phyloP scores from a whole-genome alignment of 1,140 invertebrate genomes.

The Druon quercuslanigerum region DNA sequence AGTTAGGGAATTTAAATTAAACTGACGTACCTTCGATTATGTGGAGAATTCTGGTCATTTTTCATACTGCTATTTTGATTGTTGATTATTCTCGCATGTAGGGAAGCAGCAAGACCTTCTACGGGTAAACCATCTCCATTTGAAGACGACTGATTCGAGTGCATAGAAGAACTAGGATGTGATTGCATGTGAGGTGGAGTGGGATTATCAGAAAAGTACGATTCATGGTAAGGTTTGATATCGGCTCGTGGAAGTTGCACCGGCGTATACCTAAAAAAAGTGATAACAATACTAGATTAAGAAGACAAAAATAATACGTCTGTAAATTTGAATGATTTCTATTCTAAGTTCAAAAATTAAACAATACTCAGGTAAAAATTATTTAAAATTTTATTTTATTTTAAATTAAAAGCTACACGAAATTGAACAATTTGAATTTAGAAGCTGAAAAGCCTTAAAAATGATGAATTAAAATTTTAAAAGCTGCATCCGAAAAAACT shows the following conservation, averaged over 20 bases:
- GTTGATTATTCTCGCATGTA: slow-evolving; percentile 86
- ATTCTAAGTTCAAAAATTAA: too few species aligned
- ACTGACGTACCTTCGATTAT: slow-evolving; percentile 60
- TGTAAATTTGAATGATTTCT: too few species aligned
- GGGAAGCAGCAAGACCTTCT: slow-evolving; percentile 86
- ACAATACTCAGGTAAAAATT: too few species aligned
- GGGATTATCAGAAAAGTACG: slow-evolving; percentile 82
- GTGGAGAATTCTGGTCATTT: slow-evolving; percentile 52
- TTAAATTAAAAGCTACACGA: too few species aligned
- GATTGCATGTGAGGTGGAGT: slow-evolving; percentile 65
- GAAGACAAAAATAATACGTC: neutral
- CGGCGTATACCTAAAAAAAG: slow-evolving; percentile 75
- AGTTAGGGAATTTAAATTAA: neutral
- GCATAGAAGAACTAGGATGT: slow-evolving; percentile 68
- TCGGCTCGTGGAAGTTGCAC: slow-evolving; percentile 81
- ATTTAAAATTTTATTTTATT: too few species aligned
- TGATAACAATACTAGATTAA: neutral
- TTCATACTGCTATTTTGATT: slow-evolving; percentile 68
- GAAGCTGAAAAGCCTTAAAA: too few species aligned
- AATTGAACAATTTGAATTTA: too few species aligned
- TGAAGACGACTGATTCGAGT: slow-evolving; percentile 60
- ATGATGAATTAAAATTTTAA: too few species aligned
- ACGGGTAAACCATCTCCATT: slow-evolving; percentile 72
- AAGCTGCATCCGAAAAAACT: too few species aligned
- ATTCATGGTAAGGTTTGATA: slow-evolving; percentile 84